Percentiles rank a stretch among this genome's conserved stretches.
phyloP scores from a whole-genome alignment of 1,140 invertebrate genomes.

The Aleiodes sp. region DNA sequence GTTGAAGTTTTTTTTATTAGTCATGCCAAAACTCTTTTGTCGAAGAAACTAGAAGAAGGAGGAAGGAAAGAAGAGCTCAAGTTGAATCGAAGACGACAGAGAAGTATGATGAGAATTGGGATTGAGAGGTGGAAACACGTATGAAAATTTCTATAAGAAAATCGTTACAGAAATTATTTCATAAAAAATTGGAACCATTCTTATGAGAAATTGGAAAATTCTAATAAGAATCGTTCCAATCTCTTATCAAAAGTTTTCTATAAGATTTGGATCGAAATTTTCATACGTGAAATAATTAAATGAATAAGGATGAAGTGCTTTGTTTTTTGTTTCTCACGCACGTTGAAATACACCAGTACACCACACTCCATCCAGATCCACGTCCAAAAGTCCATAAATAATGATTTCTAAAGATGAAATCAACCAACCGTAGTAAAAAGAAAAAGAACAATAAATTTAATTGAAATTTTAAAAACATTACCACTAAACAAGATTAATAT shows the following conservation, averaged over 20 bases:
- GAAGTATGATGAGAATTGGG: not conserved
- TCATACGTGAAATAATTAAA: too few species aligned
- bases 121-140: slow-evolving; percentile 1
- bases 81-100: not conserved
- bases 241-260: too few species aligned
- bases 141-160: too few species aligned
- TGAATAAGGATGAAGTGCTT: slow-evolving; percentile 14
- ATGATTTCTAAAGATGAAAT: slow-evolving; percentile 28
- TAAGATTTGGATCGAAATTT: not conserved
- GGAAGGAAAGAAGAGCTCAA: not conserved
- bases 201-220: too few species aligned
- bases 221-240: too few species aligned
- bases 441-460: slow-evolving; percentile 41
- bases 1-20: slow-evolving; percentile 3
- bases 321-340: slow-evolving; percentile 46
- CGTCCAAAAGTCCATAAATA: slow-evolving; percentile 57
- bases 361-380: slow-evolving; percentile 64
- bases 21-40: slow-evolving; percentile 2
- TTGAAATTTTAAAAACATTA: slow-evolving; percentile 36
- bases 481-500: too few species aligned
- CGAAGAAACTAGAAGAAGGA: not conserved
- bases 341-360: slow-evolving; percentile 49
- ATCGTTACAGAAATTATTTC: too few species aligned
- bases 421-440: slow-evolving; percentile 49
- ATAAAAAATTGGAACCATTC: too few species aligned